Conservation (phyloP, 2,113 vertebrate genomes). For the Nothoprocta pentlandii region DNA sequence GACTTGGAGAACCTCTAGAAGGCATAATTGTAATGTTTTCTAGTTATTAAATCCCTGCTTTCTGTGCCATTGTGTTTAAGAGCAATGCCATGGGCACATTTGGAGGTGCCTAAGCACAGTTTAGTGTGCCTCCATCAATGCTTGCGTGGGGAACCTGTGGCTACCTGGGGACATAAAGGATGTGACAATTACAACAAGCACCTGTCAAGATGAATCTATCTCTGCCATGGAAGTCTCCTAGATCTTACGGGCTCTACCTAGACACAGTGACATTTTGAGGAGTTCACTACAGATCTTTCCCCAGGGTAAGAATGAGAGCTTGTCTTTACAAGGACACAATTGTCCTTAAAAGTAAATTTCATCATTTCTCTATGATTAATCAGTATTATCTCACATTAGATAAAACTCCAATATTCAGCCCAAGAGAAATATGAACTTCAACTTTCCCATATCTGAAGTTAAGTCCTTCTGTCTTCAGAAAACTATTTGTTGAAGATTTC, state of each 20-base stretch:
- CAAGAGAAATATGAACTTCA: not conserved
- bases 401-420: not conserved
- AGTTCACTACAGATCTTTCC: not conserved
- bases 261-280: not conserved
- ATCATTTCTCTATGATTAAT: not conserved
- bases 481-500: not conserved
- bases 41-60: not conserved
- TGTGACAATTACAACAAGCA: not conserved
- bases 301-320: not conserved
- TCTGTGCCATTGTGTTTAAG: not conserved
- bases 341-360: not conserved
- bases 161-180: not conserved
- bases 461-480: not conserved
- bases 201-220: not conserved
- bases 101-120: not conserved
- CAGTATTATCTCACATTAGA: not conserved
- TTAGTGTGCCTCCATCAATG: not conserved
- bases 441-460: not conserved
- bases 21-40: not conserved
- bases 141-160: not conserved
- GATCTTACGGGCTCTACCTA: not conserved
- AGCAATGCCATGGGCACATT: not conserved
- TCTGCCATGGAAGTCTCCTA: not conserved
- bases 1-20: slow-evolving; percentile 2
- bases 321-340: not conserved